These are phyloP conservation scores for Rhabdophis nuchalis DNA, from an alignment of 2,797 vertebrate genomes.

Conservation along the genomic window DNA sequence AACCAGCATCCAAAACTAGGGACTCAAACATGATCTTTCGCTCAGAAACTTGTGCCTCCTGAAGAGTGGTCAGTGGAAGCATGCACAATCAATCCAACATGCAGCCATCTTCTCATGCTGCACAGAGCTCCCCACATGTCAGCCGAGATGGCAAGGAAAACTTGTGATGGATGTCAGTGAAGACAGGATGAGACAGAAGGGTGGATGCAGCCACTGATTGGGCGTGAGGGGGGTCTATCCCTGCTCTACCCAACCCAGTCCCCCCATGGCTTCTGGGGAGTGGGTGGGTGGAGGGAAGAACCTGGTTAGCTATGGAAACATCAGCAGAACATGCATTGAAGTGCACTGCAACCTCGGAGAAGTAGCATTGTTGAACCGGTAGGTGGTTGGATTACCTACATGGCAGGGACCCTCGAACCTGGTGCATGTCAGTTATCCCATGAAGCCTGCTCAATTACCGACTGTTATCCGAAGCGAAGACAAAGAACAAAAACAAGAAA, in stretches of 20 bases:
- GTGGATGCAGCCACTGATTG: slow-evolving; percentile 18
- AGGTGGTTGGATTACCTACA: slow-evolving; percentile 82
- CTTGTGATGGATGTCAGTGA: slow-evolving; percentile 27
- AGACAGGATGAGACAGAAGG: slow-evolving; percentile 37
- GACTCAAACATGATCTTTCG: not conserved
- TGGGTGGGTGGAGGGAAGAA: slow-evolving; percentile 35
- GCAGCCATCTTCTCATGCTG: slow-evolving; percentile 42
- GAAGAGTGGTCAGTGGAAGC: slow-evolving; percentile 49
- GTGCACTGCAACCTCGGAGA: slow-evolving; percentile 36
- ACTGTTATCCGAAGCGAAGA: slow-evolving; percentile 83
- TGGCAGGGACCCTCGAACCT: slow-evolving; percentile 78
- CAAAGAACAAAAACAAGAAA: slow-evolving; percentile 69
- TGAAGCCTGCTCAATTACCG: slow-evolving; percentile 95
- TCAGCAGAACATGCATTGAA: slow-evolving; percentile 71
- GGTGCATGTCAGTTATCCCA: slow-evolving; percentile 94
- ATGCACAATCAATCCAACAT: slow-evolving; percentile 53
- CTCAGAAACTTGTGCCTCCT: not conserved
- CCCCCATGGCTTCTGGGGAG: slow-evolving; percentile 5
- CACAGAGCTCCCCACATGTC: slow-evolving; percentile 23
- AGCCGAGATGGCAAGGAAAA: not conserved
- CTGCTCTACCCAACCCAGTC: slow-evolving; percentile 6
- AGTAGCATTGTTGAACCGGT: slow-evolving; percentile 44
- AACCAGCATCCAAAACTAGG: not conserved
- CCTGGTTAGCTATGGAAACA: slow-evolving; percentile 54
- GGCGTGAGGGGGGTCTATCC: not conserved